These are phyloP conservation scores for Ladona fulva DNA, from an alignment of 1,140 invertebrate genomes.

Conservation along the genomic window DNA sequence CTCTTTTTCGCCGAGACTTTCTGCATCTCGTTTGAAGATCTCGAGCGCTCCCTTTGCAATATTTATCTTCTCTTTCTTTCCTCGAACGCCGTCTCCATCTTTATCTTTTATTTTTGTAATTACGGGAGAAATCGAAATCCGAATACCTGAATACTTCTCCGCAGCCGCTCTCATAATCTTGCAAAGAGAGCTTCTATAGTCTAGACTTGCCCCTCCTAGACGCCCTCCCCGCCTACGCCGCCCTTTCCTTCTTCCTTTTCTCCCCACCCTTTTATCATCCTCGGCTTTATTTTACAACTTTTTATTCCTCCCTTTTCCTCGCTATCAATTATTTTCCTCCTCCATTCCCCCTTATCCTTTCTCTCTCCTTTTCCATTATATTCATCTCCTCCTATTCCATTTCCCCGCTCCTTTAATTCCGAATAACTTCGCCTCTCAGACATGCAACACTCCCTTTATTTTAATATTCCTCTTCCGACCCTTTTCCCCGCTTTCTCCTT, in stretches of 20 bases:
- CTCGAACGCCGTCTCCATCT: too few relatives aligned
- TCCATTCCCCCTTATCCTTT: background rate
- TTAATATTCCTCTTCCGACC: background rate
- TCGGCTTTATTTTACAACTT: too few relatives aligned
- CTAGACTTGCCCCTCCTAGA: background rate
- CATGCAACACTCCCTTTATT: too few relatives aligned
- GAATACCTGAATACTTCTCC: background rate
- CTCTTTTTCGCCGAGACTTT: too few relatives aligned
- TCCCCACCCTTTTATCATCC: background rate
- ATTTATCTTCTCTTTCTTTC: too few relatives aligned
- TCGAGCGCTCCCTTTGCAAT: too few relatives aligned
- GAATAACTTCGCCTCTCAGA: background rate
- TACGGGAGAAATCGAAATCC: background rate
- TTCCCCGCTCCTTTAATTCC: background rate
- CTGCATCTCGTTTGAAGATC: too few relatives aligned
- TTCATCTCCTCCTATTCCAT: background rate
- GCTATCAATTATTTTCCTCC: background rate
- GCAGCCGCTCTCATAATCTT: background rate
- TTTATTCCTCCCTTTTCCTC: background rate
- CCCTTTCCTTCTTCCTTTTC: background rate
- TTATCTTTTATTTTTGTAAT: too few relatives aligned
- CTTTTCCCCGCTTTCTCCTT: too few relatives aligned
- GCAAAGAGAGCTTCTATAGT: background rate
- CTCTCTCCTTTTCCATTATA: background rate
- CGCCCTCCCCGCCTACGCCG: background rate